Base-by-base conservation (phyloP, 2,113 vertebrate genomes). In the Plestiodon gilberti region DNA sequence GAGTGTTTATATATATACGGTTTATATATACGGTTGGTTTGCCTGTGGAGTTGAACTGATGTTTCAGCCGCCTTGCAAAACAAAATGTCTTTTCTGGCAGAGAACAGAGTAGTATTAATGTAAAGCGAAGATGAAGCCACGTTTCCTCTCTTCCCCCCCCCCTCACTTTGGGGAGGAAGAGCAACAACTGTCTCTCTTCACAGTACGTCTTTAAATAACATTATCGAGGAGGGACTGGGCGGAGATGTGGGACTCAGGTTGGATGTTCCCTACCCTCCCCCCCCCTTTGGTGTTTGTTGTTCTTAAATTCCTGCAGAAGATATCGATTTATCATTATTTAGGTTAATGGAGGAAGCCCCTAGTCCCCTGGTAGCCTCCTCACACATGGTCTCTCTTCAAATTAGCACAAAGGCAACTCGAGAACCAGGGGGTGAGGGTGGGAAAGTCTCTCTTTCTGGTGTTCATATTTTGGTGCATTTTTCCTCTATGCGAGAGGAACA, bases 241-340 rank as follows among this genome's bases (percentile, higher is more conserved):
- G 57, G 33, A 79, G 35, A 81, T 9, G 33, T 30, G 17, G 20
- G 30, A 15, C 11, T 20, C 30, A 55, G 25, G 25, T 30, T 25
- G 20, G 59, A 10, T 2, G 18, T 6, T 52, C 78, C 3, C 3
- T 38, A 35, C 59, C 75, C 23, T 38, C 17, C 38, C 8, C 30
- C 75, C 25, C 28, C 43, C 52, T 6, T n/a, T 0, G 18, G 18
- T 33, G 65, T 57, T 38, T 52, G 35, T 40, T 38, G 57, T n/a
- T 35, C 48, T 78, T 35, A 87, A 81, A 85, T 79, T 82, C 82
- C 73, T 40, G 79, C 43, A 74, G 87, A 74, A 85, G 73, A 57
- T 74, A 84, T 78, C 62, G 82, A 81, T 87, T 89, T 90, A 69
- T 78, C 78, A 40, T 69, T 78, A 81, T 78, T 87, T 82, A 35